Evolutionary conservation across 1,140 invertebrate species (phyloP).

Genomic region (Patella vulgata): DNA sequence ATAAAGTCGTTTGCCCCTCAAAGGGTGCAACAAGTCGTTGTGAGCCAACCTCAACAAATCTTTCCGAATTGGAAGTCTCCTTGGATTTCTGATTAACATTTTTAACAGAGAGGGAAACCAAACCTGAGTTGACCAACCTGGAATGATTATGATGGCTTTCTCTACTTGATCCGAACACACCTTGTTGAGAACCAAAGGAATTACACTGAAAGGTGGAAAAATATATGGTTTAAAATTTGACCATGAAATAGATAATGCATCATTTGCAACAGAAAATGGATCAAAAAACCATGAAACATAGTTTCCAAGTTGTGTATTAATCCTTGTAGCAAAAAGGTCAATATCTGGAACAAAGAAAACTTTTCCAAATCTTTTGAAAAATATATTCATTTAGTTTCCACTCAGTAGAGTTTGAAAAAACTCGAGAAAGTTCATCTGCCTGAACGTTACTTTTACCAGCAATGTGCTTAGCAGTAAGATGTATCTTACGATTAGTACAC

Average conservation of each 20-base stretch:
- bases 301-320: slow-evolving; percentile 23
- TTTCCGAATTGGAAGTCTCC: neutral
- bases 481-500: slow-evolving; percentile 29
- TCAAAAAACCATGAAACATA: slow-evolving; percentile 38
- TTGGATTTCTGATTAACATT: slow-evolving; percentile 15
- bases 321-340: slow-evolving; percentile 39
- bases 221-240: slow-evolving; percentile 16
- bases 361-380: slow-evolving; percentile 27
- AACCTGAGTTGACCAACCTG: slow-evolving; percentile 26
- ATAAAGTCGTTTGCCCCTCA: slow-evolving; percentile 5
- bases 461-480: slow-evolving; percentile 22
- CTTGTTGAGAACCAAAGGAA: slow-evolving; percentile 16
- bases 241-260: slow-evolving; percentile 34
- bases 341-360: slow-evolving; percentile 19
- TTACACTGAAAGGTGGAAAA: slow-evolving; percentile 32
- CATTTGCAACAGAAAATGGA: slow-evolving; percentile 21
- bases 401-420: slow-evolving; percentile 21
- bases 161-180: slow-evolving; percentile 3
- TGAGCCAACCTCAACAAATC: slow-evolving; percentile 3
- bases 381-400: slow-evolving; percentile 26
- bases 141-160: slow-evolving; percentile 11
- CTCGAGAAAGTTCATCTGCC: slow-evolving; percentile 29
- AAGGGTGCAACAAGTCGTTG: slow-evolving; percentile 4
- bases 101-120: slow-evolving; percentile 22
- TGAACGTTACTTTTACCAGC: slow-evolving; percentile 24